phyloP scores from a whole-genome alignment of 2,888 invertebrate genomes.

The Drosophila demipolita region DNA sequence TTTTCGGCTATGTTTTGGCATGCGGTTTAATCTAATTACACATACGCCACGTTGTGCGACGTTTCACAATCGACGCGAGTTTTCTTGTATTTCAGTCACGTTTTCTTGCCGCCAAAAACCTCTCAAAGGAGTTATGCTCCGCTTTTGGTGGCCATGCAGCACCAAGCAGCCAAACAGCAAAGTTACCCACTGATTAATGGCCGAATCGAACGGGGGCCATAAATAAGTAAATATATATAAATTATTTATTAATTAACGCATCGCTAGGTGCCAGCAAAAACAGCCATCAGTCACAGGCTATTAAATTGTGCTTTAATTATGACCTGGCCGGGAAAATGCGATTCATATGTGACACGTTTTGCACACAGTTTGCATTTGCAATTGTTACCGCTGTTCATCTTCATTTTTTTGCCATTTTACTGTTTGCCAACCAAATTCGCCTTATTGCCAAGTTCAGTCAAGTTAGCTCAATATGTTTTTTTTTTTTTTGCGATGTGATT shows the following conservation, averaged over 20 bases:
- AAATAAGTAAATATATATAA: constrained; percentile 71
- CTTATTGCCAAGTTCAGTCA: constrained; percentile 15
- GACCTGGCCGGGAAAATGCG: constrained; percentile 23
- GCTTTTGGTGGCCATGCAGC: constrained; percentile 55
- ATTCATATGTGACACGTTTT: constrained; percentile 10
- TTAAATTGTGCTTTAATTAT: constrained; percentile 46
- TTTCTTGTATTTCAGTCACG: constrained; percentile 68
- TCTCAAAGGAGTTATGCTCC: constrained; percentile 73
- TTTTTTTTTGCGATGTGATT: constrained; percentile 25
- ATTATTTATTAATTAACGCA: constrained; percentile 81
- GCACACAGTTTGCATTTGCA: constrained; percentile 36
- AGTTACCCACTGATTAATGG: constrained; percentile 73
- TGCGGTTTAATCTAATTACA: constrained; percentile 80
- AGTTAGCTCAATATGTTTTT: constrained; percentile 50
- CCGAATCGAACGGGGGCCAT: constrained; percentile 76
- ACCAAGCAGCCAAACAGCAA: constrained; percentile 26
- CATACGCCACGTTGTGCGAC: constrained; percentile 78
- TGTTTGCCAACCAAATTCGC: background rate
- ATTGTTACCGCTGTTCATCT: constrained; percentile 63
- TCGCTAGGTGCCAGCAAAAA: constrained; percentile 31
- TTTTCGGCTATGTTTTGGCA: constrained; percentile 65
- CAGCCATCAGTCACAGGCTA: constrained; percentile 38
- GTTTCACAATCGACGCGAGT: constrained; percentile 62
- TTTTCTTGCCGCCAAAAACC: constrained; percentile 73
- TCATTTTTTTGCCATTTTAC: constrained; percentile 63